Evolutionary conservation across 2,797 vertebrate species (phyloP), one percentile per base, ranked within the genome.

Genomic region (Lagodon rhomboides): DNA sequence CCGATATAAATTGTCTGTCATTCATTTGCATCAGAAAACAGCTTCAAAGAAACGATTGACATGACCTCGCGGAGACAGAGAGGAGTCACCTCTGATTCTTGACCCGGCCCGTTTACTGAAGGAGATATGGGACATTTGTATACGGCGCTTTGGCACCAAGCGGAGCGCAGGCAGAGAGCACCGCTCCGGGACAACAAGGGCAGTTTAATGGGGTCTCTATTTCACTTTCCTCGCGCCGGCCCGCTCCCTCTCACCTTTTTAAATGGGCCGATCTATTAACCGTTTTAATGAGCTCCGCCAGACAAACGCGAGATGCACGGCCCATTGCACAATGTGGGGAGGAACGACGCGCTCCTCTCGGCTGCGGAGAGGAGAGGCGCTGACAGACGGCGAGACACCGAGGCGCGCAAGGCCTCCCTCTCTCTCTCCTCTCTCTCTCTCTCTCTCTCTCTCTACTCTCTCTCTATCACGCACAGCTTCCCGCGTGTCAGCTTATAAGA

Each of bases 201-300:
- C 83, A 84, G 85, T 93, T 94, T 93, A 94, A 94, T 92, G 86
- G 79, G 89, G 74, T 92, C 90, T 92, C 84, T 86, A 88, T 92
- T 90, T 90, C 90, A 91, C 89, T 89, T 85, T 85, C 84, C 89
- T 73, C 81, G 71, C 84, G 79, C 82, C 68, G 90, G 88, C 80
- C 80, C 92, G 87, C 92, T 91, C 94, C 83, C 90, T 94, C 92
- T 95, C 94, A 95, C 94, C 94, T 96, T 96, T 95, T 90, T 91
- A 95, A 95, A 94, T 92, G 87, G 91, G 90, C 93, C 93, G 94
- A 96, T 96, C 96, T 95, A 96, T 96, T 96, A 97, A 97, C 93
- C 93, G 94, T 87, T 92, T 96, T 97, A 95, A 95, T 58, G 77
- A 96, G 94, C 93, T 92, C 91, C 81, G 87, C 84, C 95, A 92